phyloP scores from a whole-genome alignment of 1,140 invertebrate species.

The Cepaea nemoralis region DNA sequence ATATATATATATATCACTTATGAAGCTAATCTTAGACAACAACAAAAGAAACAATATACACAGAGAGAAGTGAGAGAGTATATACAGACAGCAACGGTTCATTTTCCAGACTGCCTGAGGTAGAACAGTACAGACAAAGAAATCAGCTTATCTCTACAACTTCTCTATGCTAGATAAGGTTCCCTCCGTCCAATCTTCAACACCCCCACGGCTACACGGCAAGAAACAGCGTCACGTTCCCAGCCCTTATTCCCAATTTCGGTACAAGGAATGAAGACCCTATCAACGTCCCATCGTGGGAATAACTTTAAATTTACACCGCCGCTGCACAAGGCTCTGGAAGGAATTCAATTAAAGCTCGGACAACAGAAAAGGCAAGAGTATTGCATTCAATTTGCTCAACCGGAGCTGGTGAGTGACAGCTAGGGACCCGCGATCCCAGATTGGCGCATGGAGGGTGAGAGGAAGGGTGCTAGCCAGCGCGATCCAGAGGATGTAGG shows the following conservation, averaged over 20 bases:
- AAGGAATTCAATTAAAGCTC: background rate
- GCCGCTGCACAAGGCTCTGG: background rate
- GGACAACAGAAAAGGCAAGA: background rate
- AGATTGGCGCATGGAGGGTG: background rate
- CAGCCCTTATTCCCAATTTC: too few relatives aligned
- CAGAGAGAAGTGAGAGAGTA: background rate
- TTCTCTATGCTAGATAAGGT: too few relatives aligned
- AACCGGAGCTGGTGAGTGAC: background rate
- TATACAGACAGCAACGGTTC: too few relatives aligned
- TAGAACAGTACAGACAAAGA: too few relatives aligned
- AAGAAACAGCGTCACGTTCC: too few relatives aligned
- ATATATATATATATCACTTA: too few relatives aligned
- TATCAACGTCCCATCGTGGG: background rate
- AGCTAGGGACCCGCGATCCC: background rate
- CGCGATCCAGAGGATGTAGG: background rate
- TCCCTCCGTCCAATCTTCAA: too few relatives aligned
- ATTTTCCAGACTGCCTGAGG: too few relatives aligned
- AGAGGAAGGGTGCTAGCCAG: background rate
- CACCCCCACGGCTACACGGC: too few relatives aligned
- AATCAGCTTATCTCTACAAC: too few relatives aligned
- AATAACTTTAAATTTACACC: background rate
- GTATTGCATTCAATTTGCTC: background rate
- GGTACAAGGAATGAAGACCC: background rate
- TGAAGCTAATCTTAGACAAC: too few relatives aligned
- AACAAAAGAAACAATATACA: too few relatives aligned